These are phyloP conservation scores for Rhizoglyphus robini DNA, from an alignment of 1,140 invertebrate genomes.

Conservation along the genomic window DNA sequence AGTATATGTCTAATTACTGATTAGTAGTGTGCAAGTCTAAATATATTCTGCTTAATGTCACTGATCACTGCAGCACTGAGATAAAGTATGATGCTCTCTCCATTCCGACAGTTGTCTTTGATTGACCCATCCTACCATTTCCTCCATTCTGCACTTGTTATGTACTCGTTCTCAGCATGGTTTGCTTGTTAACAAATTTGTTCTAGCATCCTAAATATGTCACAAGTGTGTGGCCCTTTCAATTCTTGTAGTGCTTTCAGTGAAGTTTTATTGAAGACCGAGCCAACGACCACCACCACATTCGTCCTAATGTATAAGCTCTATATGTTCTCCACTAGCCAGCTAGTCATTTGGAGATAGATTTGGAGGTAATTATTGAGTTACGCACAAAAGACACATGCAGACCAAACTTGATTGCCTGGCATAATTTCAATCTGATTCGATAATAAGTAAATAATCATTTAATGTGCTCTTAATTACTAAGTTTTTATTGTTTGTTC, in stretches of 20 bases:
- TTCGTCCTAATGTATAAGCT: neutral
- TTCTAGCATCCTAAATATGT: neutral
- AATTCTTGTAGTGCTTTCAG: neutral
- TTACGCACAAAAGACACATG: neutral
- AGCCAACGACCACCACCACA: neutral
- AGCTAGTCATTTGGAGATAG: slow-evolving; percentile 3
- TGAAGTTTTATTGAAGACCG: neutral
- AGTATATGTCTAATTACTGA: no score
- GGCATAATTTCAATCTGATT: neutral
- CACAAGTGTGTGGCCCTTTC: no score
- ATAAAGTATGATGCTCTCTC: no score
- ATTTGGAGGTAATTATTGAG: no score
- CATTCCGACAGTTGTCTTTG: no score
- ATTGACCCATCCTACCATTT: neutral
- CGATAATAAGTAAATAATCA: neutral
- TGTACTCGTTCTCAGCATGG: neutral
- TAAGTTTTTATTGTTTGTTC: no score
- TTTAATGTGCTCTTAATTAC: neutral
- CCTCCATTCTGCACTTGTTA: neutral
- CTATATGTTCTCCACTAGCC: slow-evolving; percentile 2
- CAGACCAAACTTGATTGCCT: neutral
- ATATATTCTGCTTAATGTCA: no score
- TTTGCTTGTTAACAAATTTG: slow-evolving; percentile 5
- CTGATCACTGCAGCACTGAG: no score
- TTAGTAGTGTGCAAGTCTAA: no score